Conservation (phyloP, 2,797 vertebrate genomes). For the Hoplostethus mediterraneus region DNA sequence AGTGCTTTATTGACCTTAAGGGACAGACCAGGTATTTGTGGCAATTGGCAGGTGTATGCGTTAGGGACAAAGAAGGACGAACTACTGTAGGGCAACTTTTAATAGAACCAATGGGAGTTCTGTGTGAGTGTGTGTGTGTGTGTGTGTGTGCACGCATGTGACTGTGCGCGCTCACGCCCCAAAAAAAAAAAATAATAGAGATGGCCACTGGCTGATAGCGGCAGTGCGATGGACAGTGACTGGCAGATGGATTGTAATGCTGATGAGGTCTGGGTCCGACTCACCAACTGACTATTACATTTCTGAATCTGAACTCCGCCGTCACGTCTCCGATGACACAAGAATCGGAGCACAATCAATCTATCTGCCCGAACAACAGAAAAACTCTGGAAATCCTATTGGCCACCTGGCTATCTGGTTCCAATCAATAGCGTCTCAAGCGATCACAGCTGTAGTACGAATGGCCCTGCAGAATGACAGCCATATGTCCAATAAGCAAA, state of each 20-base stretch:
- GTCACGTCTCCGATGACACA: conserved; percentile 60
- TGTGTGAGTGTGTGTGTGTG: conserved; percentile 43
- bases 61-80: conserved; percentile 69
- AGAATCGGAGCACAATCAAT: conserved; percentile 51
- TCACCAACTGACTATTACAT: conserved; percentile 42
- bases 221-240: conserved; percentile 53
- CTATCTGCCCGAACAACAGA: conserved; percentile 59
- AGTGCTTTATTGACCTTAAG: conserved; percentile 77
- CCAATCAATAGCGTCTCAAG: conserved; percentile 74
- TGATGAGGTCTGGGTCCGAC: conserved; percentile 50
- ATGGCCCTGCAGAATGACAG: conserved; percentile 64
- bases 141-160: neutral
- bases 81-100: conserved; percentile 82
- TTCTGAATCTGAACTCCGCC: conserved; percentile 65
- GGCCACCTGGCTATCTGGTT: conserved; percentile 75
- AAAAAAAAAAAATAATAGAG: conserved; percentile 24
- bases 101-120: conserved; percentile 80
- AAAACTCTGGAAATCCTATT: conserved; percentile 61
- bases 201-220: conserved; percentile 46
- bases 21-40: conserved; percentile 66
- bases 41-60: conserved; percentile 75
- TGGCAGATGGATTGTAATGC: conserved; percentile 68
- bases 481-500: conserved; percentile 68
- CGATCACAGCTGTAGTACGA: conserved; percentile 70
- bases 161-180: neutral